Percentiles rank a stretch among this genome's conserved stretches.
phyloP scores from a whole-genome alignment of 2,113 vertebrate genomes.

The Melanerpes formicivorus region DNA sequence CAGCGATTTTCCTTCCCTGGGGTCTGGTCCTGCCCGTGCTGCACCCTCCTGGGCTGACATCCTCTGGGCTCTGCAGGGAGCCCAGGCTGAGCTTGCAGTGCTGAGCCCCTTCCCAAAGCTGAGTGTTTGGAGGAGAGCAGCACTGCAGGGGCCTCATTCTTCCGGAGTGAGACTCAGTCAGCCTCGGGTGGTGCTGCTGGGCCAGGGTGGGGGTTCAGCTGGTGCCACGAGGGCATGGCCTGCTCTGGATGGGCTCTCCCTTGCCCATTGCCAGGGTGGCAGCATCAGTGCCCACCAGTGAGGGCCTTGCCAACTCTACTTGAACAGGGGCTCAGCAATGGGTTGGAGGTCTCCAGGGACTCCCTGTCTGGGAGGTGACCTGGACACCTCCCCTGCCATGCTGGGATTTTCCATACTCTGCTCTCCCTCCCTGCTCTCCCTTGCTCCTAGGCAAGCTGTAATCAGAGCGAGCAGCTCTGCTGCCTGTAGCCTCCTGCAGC shows the following conservation, averaged over 20 bases:
- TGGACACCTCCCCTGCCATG: not conserved
- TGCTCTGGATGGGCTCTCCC: not conserved
- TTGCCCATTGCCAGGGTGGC: not conserved
- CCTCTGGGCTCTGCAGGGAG: not conserved
- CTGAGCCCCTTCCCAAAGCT: not conserved
- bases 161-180: not conserved
- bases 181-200: not conserved
- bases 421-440: not conserved
- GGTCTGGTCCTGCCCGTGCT: not conserved
- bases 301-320: not conserved
- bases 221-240: not conserved
- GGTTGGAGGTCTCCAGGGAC: not conserved
- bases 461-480: not conserved
- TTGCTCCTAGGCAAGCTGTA: not conserved
- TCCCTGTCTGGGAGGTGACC: not conserved
- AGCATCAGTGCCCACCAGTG: not conserved
- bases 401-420: not conserved
- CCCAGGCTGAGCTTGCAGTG: not conserved
- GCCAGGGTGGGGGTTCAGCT: fast-evolving
- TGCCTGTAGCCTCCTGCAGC: fast-evolving
- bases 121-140: not conserved
- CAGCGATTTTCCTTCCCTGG: not conserved
- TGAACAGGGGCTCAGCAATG: not conserved
- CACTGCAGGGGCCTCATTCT: fast-evolving
- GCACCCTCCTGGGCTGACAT: fast-evolving